Evolutionary conservation across 1,140 invertebrate species (phyloP), one percentile per base, ranked within the genome.

Genomic region (Temnothorax curvispinosus): DNA sequence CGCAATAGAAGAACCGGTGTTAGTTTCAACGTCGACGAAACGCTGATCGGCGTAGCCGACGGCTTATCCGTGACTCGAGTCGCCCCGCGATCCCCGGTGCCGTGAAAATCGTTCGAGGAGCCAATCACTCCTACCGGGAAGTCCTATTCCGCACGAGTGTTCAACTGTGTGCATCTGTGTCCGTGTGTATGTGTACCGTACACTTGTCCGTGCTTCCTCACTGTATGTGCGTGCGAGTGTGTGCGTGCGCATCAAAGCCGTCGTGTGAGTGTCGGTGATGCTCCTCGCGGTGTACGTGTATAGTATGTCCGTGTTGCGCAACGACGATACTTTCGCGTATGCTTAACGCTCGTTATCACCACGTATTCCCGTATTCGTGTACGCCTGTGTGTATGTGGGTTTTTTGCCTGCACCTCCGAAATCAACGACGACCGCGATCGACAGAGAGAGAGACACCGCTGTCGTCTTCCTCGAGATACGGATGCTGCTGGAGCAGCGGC

Each of bases 271-370:
- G 54, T 62, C 44, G 32, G 76, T 27, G 62, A 64, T 78, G 75
- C 41, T 62, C n/a, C 35, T 13, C n/a, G 21, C 4, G 15, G 71
- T 56, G 21, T 47, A 44, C 8, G 32, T 13, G 27, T 18, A 21
- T 21, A 38, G 54, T 32, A 60, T 6, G 18, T n/a, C 41, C 41
- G 69, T 74, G 54, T 84, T 84, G 54, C 69, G 80, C 80, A 84
- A 84, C 65, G 78, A 44, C 54, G 80, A 62, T 84, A 84, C 69
- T 84, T 74, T 84, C 54, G 80, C 52, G 69, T 74, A 35, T 56
- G 54, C 13, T 50, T 74, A 60, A 84, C 69, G 69, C 56, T 74
- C 54, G 54, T 84, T 84, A 84, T 84, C 67, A 74, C 11, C 80
- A 41, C 18, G 18, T 15, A 15, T 21, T 13, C 13, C 21, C 27